Percentiles rank a stretch among this genome's conserved stretches.
Conservation (phyloP, 37 sponge, comb jelly and placozoan genomes). For the Chondrilla cf. caribensis region DNA sequence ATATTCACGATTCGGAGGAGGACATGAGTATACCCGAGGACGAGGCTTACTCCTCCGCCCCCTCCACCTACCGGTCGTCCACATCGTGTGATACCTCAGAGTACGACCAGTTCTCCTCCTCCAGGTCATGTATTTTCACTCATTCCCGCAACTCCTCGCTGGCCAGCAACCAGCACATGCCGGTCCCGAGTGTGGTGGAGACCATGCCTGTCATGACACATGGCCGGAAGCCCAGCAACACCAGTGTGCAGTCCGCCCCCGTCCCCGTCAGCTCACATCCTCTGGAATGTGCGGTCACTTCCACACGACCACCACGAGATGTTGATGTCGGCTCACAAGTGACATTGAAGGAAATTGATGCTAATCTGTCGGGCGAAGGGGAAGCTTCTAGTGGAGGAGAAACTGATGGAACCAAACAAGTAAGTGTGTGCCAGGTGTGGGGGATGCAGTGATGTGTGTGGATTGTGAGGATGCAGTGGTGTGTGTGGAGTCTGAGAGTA, state of each 20-base stretch:
- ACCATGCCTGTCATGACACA: not conserved
- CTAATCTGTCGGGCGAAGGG: not conserved
- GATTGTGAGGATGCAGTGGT: not conserved
- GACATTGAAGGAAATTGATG: constrained; percentile 14
- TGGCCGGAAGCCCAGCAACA: constrained; percentile 2
- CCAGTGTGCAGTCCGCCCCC: constrained; percentile 17
- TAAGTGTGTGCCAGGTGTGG: not conserved
- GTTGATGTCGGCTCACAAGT: not conserved
- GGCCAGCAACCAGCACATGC: not conserved
- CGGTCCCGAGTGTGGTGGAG: not conserved
- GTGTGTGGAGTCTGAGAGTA: not conserved
- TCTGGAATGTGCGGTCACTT: constrained; percentile 13
- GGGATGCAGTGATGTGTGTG: not conserved
- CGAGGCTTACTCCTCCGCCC: constrained; percentile 23
- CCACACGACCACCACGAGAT: not conserved
- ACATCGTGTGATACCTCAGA: constrained; percentile 14
- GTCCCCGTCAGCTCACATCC: constrained; percentile 1
- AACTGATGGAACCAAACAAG: not conserved
- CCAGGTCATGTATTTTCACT: constrained; percentile 18
- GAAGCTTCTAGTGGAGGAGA: constrained; percentile 17
- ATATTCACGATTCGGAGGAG: not conserved
- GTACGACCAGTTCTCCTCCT: constrained; percentile 18
- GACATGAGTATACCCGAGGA: constrained; percentile 8
- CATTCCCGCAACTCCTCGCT: constrained; percentile 15
- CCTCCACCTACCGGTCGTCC: constrained; percentile 19